Evolutionary conservation across 2,113 vertebrate genomes (phyloP).

Genomic region (Porphyrio hochstetteri): DNA sequence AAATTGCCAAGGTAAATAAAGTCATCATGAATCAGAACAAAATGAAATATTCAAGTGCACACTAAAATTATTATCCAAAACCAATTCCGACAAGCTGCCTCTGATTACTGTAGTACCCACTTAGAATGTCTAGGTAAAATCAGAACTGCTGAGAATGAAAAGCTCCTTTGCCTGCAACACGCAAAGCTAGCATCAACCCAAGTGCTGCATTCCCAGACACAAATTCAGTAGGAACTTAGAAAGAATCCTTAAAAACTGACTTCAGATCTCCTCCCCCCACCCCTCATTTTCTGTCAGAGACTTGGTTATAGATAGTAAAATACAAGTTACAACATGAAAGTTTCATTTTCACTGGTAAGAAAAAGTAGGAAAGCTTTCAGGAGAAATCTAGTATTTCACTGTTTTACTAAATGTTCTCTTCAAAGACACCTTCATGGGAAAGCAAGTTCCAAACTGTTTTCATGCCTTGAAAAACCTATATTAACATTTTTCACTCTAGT

Average conservation of each 20-base stretch:
- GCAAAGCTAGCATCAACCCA: neutral
- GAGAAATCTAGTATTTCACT: neutral
- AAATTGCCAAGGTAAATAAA: neutral
- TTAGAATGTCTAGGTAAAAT: neutral
- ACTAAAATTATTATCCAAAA: neutral
- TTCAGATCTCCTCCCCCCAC: neutral
- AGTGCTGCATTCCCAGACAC: neutral
- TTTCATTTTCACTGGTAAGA: neutral
- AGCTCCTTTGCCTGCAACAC: neutral
- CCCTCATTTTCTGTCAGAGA: neutral
- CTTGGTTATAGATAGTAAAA: neutral
- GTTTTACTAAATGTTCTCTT: slow-evolving; percentile 9
- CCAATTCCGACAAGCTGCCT: neutral
- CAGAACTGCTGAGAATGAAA: neutral
- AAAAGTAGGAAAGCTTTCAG: slow-evolving; percentile 8
- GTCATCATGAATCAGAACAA: neutral
- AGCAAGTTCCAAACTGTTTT: slow-evolving; percentile 1
- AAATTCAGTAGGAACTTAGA: neutral
- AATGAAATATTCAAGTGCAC: neutral
- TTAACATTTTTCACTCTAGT: neutral
- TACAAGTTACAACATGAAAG: neutral
- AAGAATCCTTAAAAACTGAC: neutral
- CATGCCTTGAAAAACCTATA: neutral
- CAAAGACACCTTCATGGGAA: neutral
- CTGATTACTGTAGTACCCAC: neutral